Evolutionary conservation across 2,797 vertebrate genomes (phyloP).

Genomic region (Trachops cirrhosus): DNA sequence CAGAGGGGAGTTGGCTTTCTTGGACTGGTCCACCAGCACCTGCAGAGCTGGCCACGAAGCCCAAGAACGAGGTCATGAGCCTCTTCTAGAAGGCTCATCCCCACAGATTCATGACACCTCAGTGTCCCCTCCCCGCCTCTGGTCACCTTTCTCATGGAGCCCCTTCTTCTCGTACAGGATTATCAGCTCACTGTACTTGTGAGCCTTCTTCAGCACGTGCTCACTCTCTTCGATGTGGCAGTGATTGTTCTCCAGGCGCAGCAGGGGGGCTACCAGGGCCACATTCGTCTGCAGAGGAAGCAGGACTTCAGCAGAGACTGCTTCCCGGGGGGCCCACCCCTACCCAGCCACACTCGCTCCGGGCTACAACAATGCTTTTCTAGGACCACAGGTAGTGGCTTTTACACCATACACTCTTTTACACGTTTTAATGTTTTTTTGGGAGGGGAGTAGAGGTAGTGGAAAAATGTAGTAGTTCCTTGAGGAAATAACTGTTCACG

Average conservation of each 20-base stretch:
- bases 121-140: neutral
- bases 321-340: neutral
- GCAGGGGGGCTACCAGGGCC: conserved; percentile 94
- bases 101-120: fast-evolving
- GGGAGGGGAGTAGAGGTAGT: fast-evolving
- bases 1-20: conserved; percentile 98
- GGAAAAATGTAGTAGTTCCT: neutral
- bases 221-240: conserved; percentile 99
- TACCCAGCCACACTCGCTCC: neutral
- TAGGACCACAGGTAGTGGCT: neutral
- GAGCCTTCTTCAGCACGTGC: conserved; percentile 97
- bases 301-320: neutral
- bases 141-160: conserved; percentile 95
- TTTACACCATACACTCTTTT: neutral
- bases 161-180: conserved; percentile 99
- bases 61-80: conserved; percentile 12
- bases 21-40: conserved; percentile 97
- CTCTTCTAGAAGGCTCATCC: neutral
- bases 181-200: conserved; percentile 98
- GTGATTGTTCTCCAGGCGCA: conserved; percentile 98
- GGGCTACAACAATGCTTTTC: neutral
- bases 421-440: neutral
- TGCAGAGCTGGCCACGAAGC: conserved; percentile 88
- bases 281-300: conserved; percentile 91
- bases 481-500: neutral